These are phyloP conservation scores for Istiophorus platypterus DNA, from an alignment of 2,113 vertebrate species.

Conservation along the genomic window DNA sequence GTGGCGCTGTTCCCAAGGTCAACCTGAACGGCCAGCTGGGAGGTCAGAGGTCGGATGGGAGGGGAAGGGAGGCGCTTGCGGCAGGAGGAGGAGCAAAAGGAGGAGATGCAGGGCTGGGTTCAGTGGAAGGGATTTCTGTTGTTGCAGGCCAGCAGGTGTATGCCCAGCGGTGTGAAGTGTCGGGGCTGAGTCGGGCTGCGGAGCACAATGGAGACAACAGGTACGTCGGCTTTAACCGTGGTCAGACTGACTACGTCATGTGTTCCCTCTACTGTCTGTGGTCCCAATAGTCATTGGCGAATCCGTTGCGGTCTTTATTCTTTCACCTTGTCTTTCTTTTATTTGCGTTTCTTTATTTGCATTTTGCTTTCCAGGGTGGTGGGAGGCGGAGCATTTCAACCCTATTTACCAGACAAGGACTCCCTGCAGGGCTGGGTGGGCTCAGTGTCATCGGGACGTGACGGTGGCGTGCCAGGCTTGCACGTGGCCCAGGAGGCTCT, in stretches of 20 bases:
- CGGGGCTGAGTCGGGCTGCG: slow-evolving; percentile 79
- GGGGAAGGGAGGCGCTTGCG: slow-evolving; percentile 81
- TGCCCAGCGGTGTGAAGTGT: slow-evolving; percentile 85
- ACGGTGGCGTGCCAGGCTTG: slow-evolving; percentile 68
- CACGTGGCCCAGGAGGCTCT: slow-evolving; percentile 82
- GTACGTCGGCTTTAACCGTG: slow-evolving; percentile 66
- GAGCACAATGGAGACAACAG: slow-evolving; percentile 91
- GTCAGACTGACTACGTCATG: no score
- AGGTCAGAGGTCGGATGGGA: slow-evolving; percentile 96
- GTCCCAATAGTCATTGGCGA: neutral
- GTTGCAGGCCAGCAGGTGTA: slow-evolving; percentile 95
- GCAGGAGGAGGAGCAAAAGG: slow-evolving; percentile 69
- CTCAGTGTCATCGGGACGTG: slow-evolving; percentile 71
- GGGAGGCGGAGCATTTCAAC: slow-evolving; percentile 83
- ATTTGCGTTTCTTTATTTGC: neutral
- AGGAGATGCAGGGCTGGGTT: slow-evolving; percentile 84
- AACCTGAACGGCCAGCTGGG: slow-evolving; percentile 91
- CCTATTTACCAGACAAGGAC: slow-evolving; percentile 83
- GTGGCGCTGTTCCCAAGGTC: slow-evolving; percentile 85
- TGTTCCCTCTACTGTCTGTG: neutral
- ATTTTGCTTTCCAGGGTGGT: slow-evolving; percentile 63
- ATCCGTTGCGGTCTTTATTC: neutral
- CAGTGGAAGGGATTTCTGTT: slow-evolving; percentile 93
- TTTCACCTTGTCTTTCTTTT: neutral
- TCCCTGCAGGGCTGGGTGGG: slow-evolving; percentile 79